Conservation (phyloP, 2,797 vertebrate species). For the Karalla daura region DNA sequence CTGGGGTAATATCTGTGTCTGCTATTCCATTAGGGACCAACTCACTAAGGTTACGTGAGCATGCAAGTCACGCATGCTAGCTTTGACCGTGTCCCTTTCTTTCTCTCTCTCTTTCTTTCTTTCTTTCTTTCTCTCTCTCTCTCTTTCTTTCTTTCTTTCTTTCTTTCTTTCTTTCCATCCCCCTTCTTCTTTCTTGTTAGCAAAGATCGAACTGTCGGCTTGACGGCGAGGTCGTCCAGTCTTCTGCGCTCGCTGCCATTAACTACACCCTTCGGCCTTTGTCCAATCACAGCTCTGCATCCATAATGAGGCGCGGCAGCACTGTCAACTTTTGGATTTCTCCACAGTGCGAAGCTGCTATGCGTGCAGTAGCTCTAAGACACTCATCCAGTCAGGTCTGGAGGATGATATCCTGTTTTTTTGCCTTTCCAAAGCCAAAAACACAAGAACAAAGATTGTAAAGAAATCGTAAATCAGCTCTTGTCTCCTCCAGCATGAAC, state of each 20-base stretch:
- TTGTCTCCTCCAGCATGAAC: too few species aligned
- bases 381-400: not conserved
- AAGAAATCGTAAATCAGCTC: too few species aligned
- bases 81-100: slow-evolving; percentile 8
- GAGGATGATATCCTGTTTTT: not conserved
- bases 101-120: not conserved
- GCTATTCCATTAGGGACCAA: slow-evolving; percentile 68
- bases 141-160: not conserved
- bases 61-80: slow-evolving; percentile 21
- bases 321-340: not conserved
- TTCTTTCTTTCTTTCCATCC: not conserved
- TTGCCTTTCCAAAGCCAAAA: too few species aligned
- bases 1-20: slow-evolving; percentile 64
- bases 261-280: not conserved
- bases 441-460: too few species aligned
- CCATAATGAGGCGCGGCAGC: not conserved
- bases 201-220: not conserved
- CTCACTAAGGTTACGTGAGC: slow-evolving; percentile 69
- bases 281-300: not conserved
- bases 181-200: not conserved
- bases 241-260: not conserved
- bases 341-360: not conserved
- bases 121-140: not conserved
- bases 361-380: not conserved
- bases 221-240: not conserved